phyloP scores from a whole-genome alignment of 1,140 invertebrate species.

The Temnothorax longispinosus region DNA sequence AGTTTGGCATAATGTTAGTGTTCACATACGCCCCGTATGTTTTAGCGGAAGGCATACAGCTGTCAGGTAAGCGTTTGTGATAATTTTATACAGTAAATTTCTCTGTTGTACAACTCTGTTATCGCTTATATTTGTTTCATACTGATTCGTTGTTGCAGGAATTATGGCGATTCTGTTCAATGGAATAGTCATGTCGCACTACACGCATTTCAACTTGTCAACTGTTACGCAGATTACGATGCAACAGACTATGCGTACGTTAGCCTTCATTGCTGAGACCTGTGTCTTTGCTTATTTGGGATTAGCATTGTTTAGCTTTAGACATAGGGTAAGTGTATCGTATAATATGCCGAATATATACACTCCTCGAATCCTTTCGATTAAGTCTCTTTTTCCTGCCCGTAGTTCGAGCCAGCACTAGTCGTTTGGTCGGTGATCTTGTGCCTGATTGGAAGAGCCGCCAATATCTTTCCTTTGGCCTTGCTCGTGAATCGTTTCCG shows the following conservation, averaged over 20 bases:
- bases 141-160: constrained; percentile 87
- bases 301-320: constrained; percentile 98
- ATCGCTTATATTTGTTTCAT: constrained; percentile 1
- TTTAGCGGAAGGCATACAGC: constrained; percentile 97
- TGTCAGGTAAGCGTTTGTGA: constrained; percentile 90
- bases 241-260: constrained; percentile 99
- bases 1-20: constrained; percentile 99
- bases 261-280: constrained; percentile 99
- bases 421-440: constrained; percentile 97
- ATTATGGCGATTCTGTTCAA: constrained; percentile 99
- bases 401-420: constrained; percentile 90
- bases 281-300: constrained; percentile 99
- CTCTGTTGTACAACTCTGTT: constrained; percentile 6
- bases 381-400: constrained; percentile 39
- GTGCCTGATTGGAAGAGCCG: constrained; percentile 96
- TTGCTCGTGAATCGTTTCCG: constrained; percentile 97
- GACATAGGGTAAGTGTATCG: constrained; percentile 87
- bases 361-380: neutral
- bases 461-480: constrained; percentile 98
- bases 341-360: constrained; percentile 9
- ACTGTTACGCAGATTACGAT: constrained; percentile 99
- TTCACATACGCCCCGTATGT: constrained; percentile 99
- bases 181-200: constrained; percentile 99
- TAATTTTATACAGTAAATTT: neutral
- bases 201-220: constrained; percentile 99